Evolutionary conservation across 2,888 invertebrate species (phyloP), one percentile per base, ranked within the genome.

Genomic region (Temnothorax rugatulus): DNA sequence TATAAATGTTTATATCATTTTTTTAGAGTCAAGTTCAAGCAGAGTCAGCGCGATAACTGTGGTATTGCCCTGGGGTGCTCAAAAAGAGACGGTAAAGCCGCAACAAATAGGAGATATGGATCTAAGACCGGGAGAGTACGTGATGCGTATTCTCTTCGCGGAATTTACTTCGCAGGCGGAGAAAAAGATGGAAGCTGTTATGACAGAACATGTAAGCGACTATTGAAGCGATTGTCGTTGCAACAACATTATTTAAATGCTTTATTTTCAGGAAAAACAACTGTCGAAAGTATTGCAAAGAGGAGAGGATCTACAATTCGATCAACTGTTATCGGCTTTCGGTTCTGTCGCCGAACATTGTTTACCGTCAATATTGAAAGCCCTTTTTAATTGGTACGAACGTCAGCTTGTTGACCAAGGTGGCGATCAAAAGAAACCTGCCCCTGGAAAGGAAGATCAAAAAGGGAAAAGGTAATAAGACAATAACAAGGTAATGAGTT

Each of bases 301-400:
- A 88, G 99, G 99, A 13, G 99, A 99, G 95, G 99, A 99, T 95
- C 95, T 97, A 11, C 98, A 99, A 90, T 97, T 99, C 93, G 99
- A 99, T 95, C 99, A 99, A 95, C 96, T 99, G 61, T 95, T 99
- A 68, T 97, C 97, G 74, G 98, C 99, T 0, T 97, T 99, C 92
- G 98, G 99, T 21, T 98, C 98, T 13, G 99, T 99, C 4, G 99
- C 99, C 0, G 99, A 99, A 94, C 99, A 99, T 94, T 99, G 99
- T 95, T 95, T 99, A 88, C 99, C 99, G 0, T 99, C 99, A 4
- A 96, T 99, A 87, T 95, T 99, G 88, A 96, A 97, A 82, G 99
- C 99, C 2, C 95, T 99, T 68, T 98, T 99, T 94, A 98, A 98
- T 25, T 99, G 99, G 99, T 98, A 99, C 91, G 98, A 98, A 91